These are phyloP conservation scores for Fringilla coelebs DNA, from an alignment of 2,797 vertebrate genomes.

Conservation along the genomic window DNA sequence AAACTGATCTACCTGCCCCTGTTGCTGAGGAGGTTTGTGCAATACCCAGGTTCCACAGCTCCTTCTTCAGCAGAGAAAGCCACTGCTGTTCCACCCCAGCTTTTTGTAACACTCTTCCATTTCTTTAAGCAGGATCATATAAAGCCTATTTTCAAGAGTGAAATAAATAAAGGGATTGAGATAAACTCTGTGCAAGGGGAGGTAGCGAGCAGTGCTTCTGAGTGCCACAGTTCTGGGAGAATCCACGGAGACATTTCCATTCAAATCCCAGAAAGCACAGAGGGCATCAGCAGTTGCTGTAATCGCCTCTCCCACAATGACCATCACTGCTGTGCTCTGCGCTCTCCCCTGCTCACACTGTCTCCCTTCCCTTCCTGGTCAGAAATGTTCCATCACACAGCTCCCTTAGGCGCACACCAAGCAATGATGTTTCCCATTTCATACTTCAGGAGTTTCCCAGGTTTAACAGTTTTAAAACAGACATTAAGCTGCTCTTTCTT, in stretches of 20 bases:
- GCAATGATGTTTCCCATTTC: not conserved
- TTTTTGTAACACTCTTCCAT: not conserved
- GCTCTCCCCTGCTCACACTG: not conserved
- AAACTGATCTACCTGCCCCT: not conserved
- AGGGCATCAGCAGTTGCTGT: not conserved
- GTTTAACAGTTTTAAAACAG: not conserved
- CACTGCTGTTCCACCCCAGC: not conserved
- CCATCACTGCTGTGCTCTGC: not conserved
- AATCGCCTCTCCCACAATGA: not conserved
- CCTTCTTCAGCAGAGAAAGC: not conserved
- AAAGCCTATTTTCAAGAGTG: not conserved
- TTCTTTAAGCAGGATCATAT: not conserved
- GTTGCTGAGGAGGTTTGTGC: not conserved
- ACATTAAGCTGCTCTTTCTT: not conserved
- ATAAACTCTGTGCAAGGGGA: not conserved
- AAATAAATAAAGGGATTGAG: not conserved
- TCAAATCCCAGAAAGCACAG: not conserved
- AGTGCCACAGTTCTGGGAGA: not conserved
- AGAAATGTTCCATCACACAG: not conserved
- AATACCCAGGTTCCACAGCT: not conserved
- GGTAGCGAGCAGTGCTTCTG: not conserved
- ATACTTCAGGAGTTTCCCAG: not conserved
- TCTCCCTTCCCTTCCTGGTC: fast-evolving
- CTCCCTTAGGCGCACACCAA: not conserved
- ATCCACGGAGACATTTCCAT: not conserved